A percentile compares a stretch with the other conserved stretches of the same genome.
phyloP scores from a whole-genome alignment of 1,140 invertebrate genomes.

The Drosophila suzukii region DNA sequence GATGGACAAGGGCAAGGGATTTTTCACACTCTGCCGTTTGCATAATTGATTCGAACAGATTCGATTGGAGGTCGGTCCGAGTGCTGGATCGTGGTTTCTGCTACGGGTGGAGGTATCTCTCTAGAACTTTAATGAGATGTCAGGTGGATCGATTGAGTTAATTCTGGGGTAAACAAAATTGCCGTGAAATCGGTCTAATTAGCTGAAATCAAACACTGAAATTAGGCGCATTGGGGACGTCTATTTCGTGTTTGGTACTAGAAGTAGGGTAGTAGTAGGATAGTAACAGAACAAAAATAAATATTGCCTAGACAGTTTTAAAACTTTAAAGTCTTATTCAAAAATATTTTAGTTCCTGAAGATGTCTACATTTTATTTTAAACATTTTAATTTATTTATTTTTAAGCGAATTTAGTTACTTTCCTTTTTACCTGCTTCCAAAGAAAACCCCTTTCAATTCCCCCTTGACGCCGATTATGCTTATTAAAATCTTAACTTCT shows the following conservation, averaged over 20 bases:
- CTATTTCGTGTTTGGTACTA: too few species aligned
- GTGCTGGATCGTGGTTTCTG: background rate
- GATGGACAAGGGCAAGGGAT: constrained; percentile 62
- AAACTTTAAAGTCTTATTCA: too few species aligned
- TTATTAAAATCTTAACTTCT: constrained; percentile 16
- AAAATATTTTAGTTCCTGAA: too few species aligned
- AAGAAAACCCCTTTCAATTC: background rate
- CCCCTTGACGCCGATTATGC: background rate
- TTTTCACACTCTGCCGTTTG: constrained; percentile 75
- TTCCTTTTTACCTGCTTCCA: too few species aligned
- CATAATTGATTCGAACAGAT: constrained; percentile 69
- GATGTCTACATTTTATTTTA: too few species aligned
- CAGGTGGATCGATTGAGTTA: constrained; percentile 28
- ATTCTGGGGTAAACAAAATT: constrained; percentile 29
- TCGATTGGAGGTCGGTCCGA: constrained; percentile 31
- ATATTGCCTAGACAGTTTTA: too few species aligned
- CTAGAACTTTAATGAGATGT: constrained; percentile 45
- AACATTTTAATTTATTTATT: too few species aligned
- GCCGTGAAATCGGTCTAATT: constrained; percentile 18
- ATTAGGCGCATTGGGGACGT: background rate
- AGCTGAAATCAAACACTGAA: constrained; percentile 10
- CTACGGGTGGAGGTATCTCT: constrained; percentile 3
- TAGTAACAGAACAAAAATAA: too few species aligned
- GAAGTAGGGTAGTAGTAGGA: background rate
- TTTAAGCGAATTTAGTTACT: too few species aligned